phyloP scores from a whole-genome alignment of 2,888 invertebrate species.

The Gastrophysa polygoni region DNA sequence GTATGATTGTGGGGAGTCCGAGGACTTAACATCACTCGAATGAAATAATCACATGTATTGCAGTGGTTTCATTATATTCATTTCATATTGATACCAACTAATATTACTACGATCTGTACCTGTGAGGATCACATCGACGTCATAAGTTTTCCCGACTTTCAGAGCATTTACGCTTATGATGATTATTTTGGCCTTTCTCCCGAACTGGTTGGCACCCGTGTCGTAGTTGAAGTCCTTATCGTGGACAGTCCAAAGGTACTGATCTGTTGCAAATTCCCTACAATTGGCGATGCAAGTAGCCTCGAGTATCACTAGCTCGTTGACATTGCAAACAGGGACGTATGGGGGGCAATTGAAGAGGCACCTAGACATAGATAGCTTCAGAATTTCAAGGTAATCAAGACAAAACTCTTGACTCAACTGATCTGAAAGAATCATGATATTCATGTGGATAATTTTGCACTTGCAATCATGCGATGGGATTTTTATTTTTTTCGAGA shows the following conservation, averaged over 20 bases:
- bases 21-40: too few species aligned
- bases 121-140: constrained; percentile 12
- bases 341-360: constrained; percentile 26
- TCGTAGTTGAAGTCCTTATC: constrained; percentile 15
- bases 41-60: too few species aligned
- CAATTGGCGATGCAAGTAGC: constrained; percentile 20
- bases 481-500: too few species aligned
- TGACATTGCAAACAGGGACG: constrained; percentile 18
- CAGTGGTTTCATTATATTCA: too few species aligned
- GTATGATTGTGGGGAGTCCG: too few species aligned
- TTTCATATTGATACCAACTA: too few species aligned
- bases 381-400: too few species aligned
- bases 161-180: constrained; percentile 14
- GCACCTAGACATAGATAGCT: constrained; percentile 7
- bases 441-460: too few species aligned
- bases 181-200: constrained; percentile 14
- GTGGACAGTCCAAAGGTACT: constrained; percentile 21
- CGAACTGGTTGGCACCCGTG: not conserved
- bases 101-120: too few species aligned
- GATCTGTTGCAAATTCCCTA: not conserved
- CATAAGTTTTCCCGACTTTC: constrained; percentile 7
- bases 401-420: too few species aligned
- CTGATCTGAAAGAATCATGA: too few species aligned
- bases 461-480: too few species aligned
- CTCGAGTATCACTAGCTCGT: constrained; percentile 15